Evolutionary conservation across 2,888 invertebrate genomes (phyloP), one percentile per base, ranked within the genome.

Genomic region (Agrilus biguttatus): DNA sequence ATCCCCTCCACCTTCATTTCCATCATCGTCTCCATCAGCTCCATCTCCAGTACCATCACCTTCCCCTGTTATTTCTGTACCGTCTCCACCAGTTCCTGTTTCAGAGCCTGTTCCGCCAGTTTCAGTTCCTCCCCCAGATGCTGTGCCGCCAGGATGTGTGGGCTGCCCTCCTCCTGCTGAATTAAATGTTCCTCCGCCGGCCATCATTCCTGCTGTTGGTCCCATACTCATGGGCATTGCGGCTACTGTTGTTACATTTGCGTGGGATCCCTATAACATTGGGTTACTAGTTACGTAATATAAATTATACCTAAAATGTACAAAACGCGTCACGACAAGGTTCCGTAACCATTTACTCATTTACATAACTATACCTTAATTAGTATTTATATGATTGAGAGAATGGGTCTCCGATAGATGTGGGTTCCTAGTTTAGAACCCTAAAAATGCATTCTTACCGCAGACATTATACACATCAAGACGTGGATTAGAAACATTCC

Each of bases 401-500:
- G 17, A 4, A 17, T 17, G 17, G 17, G 4, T 3, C 3, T 3
- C 4, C 17, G 17, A 17, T 17, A 2, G 2, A 3, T 17, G 17
- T 17, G 17, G 17, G 17, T n/a, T n/a, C n/a, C n/a, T n/a, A n/a
- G n/a, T n/a, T n/a, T n/a, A n/a, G n/a, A n/a, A 17, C 4, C 17
- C 17, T 17, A 17, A 17, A 17, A 17, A 17, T 21, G 21, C 7
- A 23, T 36, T 37, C 44, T 46, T 36, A 48, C 55, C 68, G 71
- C 69, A 53, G 57, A 56, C 1, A 77, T 74, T 39, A 83, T 78
- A 56, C 83, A 82, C 79, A 87, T 80, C 8, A 86, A 69, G 12
- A 87, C 76, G 60, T 88, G 85, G 37, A 87, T 69, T 12, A 83
- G 69, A 53, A 88, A 88, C 69, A 85, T 76, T 28, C 83, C 84